A percentile compares a stretch with the other conserved stretches of the same genome.
phyloP scores from a whole-genome alignment of 1,140 invertebrate genomes.

The Triops cancriformis region DNA sequence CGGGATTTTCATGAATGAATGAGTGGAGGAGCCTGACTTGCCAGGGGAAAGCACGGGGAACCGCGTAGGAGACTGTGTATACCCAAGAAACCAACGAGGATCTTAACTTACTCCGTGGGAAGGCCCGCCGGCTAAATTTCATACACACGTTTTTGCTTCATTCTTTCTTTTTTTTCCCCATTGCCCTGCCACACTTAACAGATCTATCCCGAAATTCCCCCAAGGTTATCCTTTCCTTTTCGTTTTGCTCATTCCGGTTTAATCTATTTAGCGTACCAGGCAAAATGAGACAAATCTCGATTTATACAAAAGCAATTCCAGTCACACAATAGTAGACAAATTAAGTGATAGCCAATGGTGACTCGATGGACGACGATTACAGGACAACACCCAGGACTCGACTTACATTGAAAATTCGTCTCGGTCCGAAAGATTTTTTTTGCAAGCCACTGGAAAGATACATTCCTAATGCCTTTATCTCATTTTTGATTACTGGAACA shows the following conservation, averaged over 20 bases:
- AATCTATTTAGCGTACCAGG: too few relatives aligned
- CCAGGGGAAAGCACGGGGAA: not conserved
- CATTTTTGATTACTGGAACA: too few relatives aligned
- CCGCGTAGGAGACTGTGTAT: not conserved
- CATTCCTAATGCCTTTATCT: too few relatives aligned
- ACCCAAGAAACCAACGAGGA: not conserved
- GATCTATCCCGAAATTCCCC: not conserved
- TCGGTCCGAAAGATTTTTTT: too few relatives aligned
- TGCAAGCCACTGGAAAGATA: too few relatives aligned
- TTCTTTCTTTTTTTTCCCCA: not conserved
- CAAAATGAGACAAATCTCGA: too few relatives aligned
- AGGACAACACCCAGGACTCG: too few relatives aligned
- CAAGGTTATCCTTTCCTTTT: not conserved
- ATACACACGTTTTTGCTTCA: not conserved
- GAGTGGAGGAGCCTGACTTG: not conserved
- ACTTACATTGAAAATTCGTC: too few relatives aligned
- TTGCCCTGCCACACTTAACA: not conserved
- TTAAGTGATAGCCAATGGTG: too few relatives aligned
- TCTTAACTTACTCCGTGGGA: constrained; percentile 1
- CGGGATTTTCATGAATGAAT: constrained; percentile 3
- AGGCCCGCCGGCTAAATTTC: not conserved
- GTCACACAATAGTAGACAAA: too few relatives aligned
- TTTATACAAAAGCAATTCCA: too few relatives aligned
- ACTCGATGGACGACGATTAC: too few relatives aligned
- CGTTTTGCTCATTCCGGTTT: not conserved